These are phyloP conservation scores for Rhea pennata DNA, from an alignment of 2,113 vertebrate genomes.

Conservation along the genomic window DNA sequence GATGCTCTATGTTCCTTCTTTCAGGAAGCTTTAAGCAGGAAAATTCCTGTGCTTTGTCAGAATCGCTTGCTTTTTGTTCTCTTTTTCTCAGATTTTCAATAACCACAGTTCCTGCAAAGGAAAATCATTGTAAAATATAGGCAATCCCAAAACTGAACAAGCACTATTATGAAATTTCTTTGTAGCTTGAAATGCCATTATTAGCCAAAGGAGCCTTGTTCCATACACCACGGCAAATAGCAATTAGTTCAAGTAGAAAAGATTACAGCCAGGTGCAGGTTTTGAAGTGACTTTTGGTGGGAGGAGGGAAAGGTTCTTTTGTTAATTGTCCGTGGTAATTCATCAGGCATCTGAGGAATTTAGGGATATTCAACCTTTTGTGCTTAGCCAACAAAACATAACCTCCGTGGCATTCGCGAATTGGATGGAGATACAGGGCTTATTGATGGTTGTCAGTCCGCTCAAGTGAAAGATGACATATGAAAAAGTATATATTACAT, in stretches of 20 bases:
- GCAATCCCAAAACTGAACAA: constrained; percentile 39
- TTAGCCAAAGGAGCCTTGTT: constrained; percentile 18
- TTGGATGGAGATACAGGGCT: constrained; percentile 12
- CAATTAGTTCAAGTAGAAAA: constrained; percentile 76
- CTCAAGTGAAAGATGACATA: constrained; percentile 34
- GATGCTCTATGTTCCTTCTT: constrained; percentile 16
- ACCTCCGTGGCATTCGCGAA: background rate
- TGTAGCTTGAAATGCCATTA: constrained; percentile 60
- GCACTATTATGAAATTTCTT: constrained; percentile 35
- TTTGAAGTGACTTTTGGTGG: constrained; percentile 56
- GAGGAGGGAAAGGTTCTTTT: constrained; percentile 37
- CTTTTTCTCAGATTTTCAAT: background rate
- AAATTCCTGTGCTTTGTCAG: constrained; percentile 41
- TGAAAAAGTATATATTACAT: background rate
- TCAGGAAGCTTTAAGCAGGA: constrained; percentile 50
- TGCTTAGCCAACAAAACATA: constrained; percentile 38
- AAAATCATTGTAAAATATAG: constrained; percentile 51
- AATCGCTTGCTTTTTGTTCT: background rate
- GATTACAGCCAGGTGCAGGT: constrained; percentile 71
- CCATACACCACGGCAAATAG: constrained; percentile 44
- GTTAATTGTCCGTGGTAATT: constrained; percentile 67
- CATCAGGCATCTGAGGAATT: constrained; percentile 74
- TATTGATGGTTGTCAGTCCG: constrained; percentile 6
- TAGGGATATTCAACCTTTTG: constrained; percentile 61
- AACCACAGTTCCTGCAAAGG: constrained; percentile 37